Evolutionary conservation across 2,113 vertebrate genomes (phyloP).

Genomic region (Camelus dromedarius): DNA sequence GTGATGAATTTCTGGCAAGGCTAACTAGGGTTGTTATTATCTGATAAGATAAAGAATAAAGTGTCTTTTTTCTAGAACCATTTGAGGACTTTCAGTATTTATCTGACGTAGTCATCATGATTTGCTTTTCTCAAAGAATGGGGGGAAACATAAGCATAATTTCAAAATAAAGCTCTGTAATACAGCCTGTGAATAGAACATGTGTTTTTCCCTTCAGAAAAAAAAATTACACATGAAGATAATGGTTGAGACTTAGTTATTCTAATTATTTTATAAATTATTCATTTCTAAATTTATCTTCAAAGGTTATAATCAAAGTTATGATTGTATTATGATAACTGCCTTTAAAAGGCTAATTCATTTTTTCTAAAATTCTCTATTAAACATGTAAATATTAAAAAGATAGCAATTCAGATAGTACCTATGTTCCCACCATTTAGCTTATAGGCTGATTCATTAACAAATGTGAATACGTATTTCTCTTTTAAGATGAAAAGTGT

Average conservation of each 20-base stretch:
- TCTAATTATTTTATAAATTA: constrained; percentile 28
- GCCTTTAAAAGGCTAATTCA: not conserved
- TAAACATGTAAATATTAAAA: not conserved
- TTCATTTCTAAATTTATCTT: constrained; percentile 21
- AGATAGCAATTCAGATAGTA: not conserved
- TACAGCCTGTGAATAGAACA: not conserved
- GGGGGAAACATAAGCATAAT: not conserved
- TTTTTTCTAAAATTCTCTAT: constrained; percentile 52
- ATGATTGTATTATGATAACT: not conserved
- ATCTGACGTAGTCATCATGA: not conserved
- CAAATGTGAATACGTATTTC: not conserved
- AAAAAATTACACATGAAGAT: constrained; percentile 2
- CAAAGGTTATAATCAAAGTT: not conserved
- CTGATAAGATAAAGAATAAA: constrained; percentile 44
- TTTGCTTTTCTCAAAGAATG: not conserved
- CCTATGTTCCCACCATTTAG: not conserved
- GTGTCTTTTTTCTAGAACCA: constrained; percentile 19
- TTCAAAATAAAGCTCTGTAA: constrained; percentile 36
- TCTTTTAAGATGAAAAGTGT: constrained; percentile 80
- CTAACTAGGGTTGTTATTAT: constrained; percentile 23
- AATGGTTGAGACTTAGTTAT: not conserved
- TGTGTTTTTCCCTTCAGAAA: constrained; percentile 2
- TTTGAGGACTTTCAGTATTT: constrained; percentile 30
- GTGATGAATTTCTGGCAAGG: constrained; percentile 6
- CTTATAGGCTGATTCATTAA: not conserved